These are phyloP conservation scores for Sipha maydis DNA, from an alignment of 2,888 invertebrate genomes.

Conservation along the genomic window DNA sequence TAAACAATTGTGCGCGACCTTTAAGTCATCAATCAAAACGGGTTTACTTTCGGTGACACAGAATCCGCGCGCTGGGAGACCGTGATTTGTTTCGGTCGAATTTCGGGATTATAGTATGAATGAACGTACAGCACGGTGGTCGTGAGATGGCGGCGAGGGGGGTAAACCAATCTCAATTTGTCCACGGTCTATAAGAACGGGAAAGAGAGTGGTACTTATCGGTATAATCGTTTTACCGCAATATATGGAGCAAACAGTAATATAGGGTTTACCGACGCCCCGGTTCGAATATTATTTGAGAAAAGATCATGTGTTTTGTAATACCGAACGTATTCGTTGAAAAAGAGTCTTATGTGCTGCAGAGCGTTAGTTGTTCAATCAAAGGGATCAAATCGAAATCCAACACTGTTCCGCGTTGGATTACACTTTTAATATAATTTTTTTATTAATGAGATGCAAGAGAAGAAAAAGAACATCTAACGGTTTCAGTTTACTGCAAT, in stretches of 20 bases:
- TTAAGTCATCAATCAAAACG: slow-evolving; percentile 23
- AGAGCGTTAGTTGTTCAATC: neutral
- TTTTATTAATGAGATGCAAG: neutral
- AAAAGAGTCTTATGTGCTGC: neutral
- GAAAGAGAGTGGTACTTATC: neutral
- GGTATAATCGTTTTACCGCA: slow-evolving; percentile 21
- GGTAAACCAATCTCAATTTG: slow-evolving; percentile 22
- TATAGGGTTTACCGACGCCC: slow-evolving; percentile 10
- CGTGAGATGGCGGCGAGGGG: neutral
- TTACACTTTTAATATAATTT: neutral
- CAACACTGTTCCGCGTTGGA: neutral
- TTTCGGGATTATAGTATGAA: slow-evolving; percentile 5
- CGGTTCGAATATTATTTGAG: slow-evolving; percentile 13
- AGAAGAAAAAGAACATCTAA: neutral
- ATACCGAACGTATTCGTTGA: neutral
- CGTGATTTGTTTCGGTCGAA: slow-evolving; percentile 29
- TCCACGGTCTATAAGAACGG: neutral
- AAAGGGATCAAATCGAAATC: slow-evolving; percentile 6
- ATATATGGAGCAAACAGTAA: neutral
- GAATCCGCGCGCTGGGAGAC: neutral
- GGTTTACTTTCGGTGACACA: neutral
- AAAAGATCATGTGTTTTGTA: neutral
- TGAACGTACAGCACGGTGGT: no score
- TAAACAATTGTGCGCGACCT: neutral
- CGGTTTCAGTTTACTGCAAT: neutral